A percentile compares a stretch with the other conserved stretches of the same genome.
Evolutionary conservation across 1,140 invertebrate genomes (phyloP).

Genomic region (Coboldia fuscipes): DNA sequence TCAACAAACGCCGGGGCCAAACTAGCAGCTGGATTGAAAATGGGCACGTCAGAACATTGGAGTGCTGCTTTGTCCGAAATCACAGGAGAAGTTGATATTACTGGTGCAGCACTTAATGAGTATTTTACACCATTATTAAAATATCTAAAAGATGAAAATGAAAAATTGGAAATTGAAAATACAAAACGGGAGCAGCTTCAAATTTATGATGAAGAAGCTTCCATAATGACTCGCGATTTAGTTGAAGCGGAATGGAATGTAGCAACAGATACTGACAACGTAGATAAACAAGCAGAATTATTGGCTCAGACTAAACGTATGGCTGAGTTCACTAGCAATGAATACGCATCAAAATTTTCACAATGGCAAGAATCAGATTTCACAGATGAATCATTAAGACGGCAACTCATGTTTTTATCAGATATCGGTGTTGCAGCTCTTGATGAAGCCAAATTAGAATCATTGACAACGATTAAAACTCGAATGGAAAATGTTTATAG

Average conservation of each 20-base stretch:
- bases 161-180: too few species aligned
- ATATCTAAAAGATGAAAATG: constrained; percentile 20
- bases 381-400: background rate
- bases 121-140: constrained; percentile 21
- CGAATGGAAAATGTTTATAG: constrained; percentile 61
- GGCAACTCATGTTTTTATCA: background rate
- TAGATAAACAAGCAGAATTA: background rate
- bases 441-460: background rate
- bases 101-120: constrained; percentile 19
- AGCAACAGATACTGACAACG: background rate
- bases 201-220: background rate
- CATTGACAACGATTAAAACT: constrained; percentile 34
- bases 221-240: too few species aligned
- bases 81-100: constrained; percentile 28
- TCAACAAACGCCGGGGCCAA: constrained; percentile 22
- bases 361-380: background rate
- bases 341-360: background rate
- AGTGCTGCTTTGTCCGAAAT: constrained; percentile 27
- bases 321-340: background rate
- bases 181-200: too few species aligned
- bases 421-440: background rate
- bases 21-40: constrained; percentile 37
- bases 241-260: background rate
- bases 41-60: constrained; percentile 39
- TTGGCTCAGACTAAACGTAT: background rate